Evolutionary conservation across 2,113 vertebrate genomes (phyloP).

Genomic region (Sarotherodon lohbergeri): DNA sequence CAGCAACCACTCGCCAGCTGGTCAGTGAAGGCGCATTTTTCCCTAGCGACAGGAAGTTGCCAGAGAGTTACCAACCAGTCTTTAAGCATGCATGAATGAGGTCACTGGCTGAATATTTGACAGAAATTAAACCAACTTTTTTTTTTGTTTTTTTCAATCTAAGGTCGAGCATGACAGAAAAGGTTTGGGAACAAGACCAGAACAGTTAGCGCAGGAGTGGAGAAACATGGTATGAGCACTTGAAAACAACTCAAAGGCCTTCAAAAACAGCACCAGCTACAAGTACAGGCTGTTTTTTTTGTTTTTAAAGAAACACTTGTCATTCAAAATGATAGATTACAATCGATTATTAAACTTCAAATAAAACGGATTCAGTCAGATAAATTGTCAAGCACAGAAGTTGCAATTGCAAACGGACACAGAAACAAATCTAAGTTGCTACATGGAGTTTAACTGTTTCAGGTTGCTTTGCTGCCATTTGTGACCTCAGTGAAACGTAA

Average conservation of each 20-base stretch:
- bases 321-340: constrained; percentile 20
- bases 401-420: background rate
- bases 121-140: background rate
- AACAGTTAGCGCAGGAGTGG: background rate
- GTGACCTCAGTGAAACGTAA: background rate
- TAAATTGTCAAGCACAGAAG: background rate
- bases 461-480: background rate
- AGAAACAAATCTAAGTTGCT: background rate
- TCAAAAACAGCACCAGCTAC: background rate
- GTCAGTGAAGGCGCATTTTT: background rate
- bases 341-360: constrained; percentile 18
- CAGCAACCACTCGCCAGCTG: background rate
- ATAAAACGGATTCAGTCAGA: background rate
- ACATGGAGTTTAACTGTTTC: background rate
- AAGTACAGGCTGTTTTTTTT: background rate
- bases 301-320: background rate
- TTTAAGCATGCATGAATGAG: background rate
- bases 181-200: background rate
- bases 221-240: constrained; percentile 5
- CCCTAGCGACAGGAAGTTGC: background rate
- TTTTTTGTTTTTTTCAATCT: rapidly evolving
- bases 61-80: background rate
- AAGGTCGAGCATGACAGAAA: background rate
- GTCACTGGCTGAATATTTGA: background rate
- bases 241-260: constrained; percentile 22